Conservation (phyloP, 2,797 vertebrate genomes). For the Sebastiscus tertius region DNA sequence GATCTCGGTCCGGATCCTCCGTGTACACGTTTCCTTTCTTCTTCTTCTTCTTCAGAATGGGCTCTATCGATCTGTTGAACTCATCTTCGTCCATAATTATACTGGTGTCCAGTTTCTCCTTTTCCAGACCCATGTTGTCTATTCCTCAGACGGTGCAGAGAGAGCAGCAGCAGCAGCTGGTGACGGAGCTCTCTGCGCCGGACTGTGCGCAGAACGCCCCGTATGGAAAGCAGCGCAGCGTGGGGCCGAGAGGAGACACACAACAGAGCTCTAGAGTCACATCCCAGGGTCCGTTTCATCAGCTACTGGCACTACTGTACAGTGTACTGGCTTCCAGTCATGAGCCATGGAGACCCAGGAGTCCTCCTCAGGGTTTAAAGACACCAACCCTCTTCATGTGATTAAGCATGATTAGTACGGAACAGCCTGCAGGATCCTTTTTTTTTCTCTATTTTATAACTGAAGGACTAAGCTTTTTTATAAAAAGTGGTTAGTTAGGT, state of each 20-base stretch:
- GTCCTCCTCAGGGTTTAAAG: neutral
- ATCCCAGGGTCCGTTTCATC: neutral
- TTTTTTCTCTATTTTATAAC: neutral
- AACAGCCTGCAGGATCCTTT: neutral
- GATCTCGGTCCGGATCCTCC: conserved; percentile 83
- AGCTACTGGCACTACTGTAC: conserved; percentile 39
- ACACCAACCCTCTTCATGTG: conserved; percentile 7
- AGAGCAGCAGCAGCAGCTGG: conserved; percentile 31
- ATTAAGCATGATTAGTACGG: neutral
- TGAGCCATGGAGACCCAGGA: neutral
- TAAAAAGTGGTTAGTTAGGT: neutral
- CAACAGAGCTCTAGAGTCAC: conserved; percentile 31
- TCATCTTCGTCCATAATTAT: conserved; percentile 87
- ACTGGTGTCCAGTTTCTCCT: conserved; percentile 86
- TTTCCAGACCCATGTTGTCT: conserved; percentile 89
- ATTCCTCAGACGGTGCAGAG: neutral
- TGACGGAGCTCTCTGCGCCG: conserved; percentile 42
- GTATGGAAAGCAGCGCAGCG: conserved; percentile 53
- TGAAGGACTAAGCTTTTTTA: neutral
- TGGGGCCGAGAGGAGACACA: conserved; percentile 47
- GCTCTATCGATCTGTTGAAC: conserved; percentile 81
- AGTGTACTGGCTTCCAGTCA: neutral
- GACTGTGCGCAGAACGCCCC: conserved; percentile 68
- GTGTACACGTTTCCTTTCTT: conserved; percentile 64
- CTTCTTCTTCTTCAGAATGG: conserved; percentile 74